Percentiles rank a stretch among this genome's conserved stretches.
These are phyloP conservation scores for Phocides pigmalion DNA, from an alignment of 1,140 invertebrate species.

Conservation along the genomic window DNA sequence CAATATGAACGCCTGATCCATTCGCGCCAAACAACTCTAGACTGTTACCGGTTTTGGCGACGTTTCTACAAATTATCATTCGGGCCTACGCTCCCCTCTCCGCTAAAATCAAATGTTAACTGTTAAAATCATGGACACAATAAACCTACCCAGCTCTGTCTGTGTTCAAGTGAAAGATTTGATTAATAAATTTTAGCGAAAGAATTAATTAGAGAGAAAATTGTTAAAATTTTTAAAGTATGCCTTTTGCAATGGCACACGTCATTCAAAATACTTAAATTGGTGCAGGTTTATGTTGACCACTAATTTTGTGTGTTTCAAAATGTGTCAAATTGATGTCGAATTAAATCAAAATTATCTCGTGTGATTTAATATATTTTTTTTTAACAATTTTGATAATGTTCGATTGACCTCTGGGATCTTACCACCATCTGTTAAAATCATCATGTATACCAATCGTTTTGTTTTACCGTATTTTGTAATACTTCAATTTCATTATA, in stretches of 20 bases:
- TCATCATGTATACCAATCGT: too few species aligned
- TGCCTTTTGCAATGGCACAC: conserved; percentile 37
- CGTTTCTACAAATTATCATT: conserved; percentile 74
- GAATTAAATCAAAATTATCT: neutral
- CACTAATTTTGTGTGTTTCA: conserved; percentile 1
- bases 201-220: conserved; percentile 37
- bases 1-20: conserved; percentile 42
- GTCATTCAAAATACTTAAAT: conserved; percentile 40
- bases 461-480: too few species aligned
- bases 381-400: neutral
- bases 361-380: conserved; percentile 6
- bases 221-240: conserved; percentile 45
- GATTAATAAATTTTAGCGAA: conserved; percentile 24
- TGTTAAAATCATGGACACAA: conserved; percentile 48
- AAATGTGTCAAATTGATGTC: conserved; percentile 10
- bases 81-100: conserved; percentile 80
- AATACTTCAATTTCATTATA: too few species aligned
- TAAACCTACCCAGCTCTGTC: conserved; percentile 9
- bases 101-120: conserved; percentile 81
- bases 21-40: conserved; percentile 60
- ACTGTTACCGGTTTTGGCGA: conserved; percentile 76
- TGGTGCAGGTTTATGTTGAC: conserved; percentile 50
- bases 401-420: conserved; percentile 13
- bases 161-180: conserved; percentile 27
- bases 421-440: too few species aligned